phyloP scores from a whole-genome alignment of 1,140 invertebrate genomes.

The Medauroidea extradentata region DNA sequence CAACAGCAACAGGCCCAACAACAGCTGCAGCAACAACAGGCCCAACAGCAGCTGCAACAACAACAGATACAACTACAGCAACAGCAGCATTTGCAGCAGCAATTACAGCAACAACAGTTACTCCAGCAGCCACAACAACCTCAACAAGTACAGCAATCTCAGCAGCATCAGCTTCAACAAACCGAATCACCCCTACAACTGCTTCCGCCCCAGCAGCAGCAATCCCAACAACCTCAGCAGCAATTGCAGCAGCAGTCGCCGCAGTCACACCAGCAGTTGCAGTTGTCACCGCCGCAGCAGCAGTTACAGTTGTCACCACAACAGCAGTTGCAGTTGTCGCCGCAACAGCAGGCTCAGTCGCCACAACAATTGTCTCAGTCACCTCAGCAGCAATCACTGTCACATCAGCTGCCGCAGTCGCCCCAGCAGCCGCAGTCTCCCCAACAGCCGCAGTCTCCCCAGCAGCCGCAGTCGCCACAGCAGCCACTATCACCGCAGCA shows the following conservation, averaged over 20 bases:
- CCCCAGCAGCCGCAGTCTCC: no score
- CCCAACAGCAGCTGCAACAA: constrained; percentile 16
- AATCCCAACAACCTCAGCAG: no score
- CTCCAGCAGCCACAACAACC: neutral
- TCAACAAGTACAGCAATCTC: neutral
- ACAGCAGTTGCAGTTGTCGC: constrained; percentile 1
- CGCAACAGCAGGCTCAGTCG: constrained; percentile 4
- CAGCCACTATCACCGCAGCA: no score
- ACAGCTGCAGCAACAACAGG: constrained; percentile 25
- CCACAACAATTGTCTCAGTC: no score
- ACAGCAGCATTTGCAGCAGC: constrained; percentile 1
- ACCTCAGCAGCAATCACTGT: no score
- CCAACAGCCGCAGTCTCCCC: constrained; percentile 18
- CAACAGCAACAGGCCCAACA: constrained; percentile 34
- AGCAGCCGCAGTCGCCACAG: constrained; percentile 18
- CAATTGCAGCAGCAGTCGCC: no score
- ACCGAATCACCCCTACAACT: no score
- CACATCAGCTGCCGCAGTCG: no score
- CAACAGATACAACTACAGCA: neutral
- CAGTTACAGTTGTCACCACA: neutral
- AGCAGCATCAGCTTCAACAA: no score
- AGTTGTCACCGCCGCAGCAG: neutral
- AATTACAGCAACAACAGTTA: neutral
- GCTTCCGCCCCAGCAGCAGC: no score
- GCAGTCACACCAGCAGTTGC: neutral